Base-by-base conservation (phyloP, 1,140 invertebrate genomes). In the Drosophila ohnishii region DNA sequence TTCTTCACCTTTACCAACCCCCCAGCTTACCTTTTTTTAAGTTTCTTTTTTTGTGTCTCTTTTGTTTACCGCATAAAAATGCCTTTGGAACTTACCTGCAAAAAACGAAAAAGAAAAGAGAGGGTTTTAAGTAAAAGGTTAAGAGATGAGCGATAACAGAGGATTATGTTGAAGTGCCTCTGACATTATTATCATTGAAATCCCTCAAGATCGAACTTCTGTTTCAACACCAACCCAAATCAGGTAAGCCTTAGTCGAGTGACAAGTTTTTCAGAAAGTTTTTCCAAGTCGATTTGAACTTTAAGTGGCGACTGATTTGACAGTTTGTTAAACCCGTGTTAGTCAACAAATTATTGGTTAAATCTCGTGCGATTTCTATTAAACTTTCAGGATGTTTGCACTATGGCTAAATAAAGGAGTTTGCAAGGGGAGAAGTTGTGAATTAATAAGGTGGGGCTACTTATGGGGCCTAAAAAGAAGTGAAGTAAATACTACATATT, bases 11-110 rank as follows among this genome's bases (percentile, higher is more conserved):
- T 32, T 45, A 19, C 40, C 55, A 70, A 19, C 47, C 62, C 65
- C 34, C 55, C 16, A 22, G 53, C 75, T 78, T 77, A 77, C 75
- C 74, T 56, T 25, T 25, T 37, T 76, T 77, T 59, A 25, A 16
- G 35, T 30, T 53, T 67, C 19, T 14, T 35, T 53, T 59, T 45
- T 39, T 6, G 40, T 48, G n/a, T 32, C 37, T 37, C 9, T 55
- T 50, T 45, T 71, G 45, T 76, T 76, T 62, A 47, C 58, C 57
- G 32, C 57, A 63, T 62, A 63, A 42, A 71, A 77, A 56, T 78
- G 76, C 25, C 58, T 66, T 63, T 70, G 48, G 39, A 70, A 78
- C 75, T 78, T 78, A 78, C 75, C 75, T 78, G 74, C 19, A 77
- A 77, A 61, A 39, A 62, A 28, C 5, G 5, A 28, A 56, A 77